phyloP scores from a whole-genome alignment of 2,797 vertebrate species.

The Emys orbicularis region DNA sequence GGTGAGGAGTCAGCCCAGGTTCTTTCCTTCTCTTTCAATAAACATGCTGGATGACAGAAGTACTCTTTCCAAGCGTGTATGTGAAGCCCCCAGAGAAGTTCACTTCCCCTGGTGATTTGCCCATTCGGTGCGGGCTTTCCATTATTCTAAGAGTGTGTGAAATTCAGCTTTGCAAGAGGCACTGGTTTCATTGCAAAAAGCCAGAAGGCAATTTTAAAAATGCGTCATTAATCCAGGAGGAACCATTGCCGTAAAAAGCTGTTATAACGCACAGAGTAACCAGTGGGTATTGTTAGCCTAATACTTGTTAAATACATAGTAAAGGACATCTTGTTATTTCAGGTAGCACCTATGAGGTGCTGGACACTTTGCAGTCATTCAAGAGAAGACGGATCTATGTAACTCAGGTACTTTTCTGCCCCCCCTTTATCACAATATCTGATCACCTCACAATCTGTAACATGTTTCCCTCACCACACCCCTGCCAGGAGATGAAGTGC shows the following conservation, averaged over 20 bases:
- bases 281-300: background rate
- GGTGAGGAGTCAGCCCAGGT: accelerated
- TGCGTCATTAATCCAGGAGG: background rate
- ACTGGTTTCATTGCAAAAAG: background rate
- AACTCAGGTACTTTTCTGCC: background rate
- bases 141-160: background rate
- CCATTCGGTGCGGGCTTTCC: background rate
- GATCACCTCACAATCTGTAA: background rate
- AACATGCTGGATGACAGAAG: background rate
- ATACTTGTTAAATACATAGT: background rate
- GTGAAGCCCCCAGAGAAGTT: background rate
- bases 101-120: background rate
- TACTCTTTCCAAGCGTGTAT: background rate
- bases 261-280: background rate
- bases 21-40: background rate
- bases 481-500: background rate
- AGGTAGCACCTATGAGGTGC: background rate
- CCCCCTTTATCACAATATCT: accelerated
- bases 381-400: background rate
- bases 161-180: background rate
- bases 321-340: slow-evolving; percentile 26
- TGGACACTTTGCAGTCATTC: background rate
- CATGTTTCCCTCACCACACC: accelerated
- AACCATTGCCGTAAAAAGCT: background rate
- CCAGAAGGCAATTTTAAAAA: background rate